A percentile compares a stretch with the other conserved stretches of the same genome.
phyloP scores from a whole-genome alignment of 2,888 invertebrate species.

The Deilephila porcellus region DNA sequence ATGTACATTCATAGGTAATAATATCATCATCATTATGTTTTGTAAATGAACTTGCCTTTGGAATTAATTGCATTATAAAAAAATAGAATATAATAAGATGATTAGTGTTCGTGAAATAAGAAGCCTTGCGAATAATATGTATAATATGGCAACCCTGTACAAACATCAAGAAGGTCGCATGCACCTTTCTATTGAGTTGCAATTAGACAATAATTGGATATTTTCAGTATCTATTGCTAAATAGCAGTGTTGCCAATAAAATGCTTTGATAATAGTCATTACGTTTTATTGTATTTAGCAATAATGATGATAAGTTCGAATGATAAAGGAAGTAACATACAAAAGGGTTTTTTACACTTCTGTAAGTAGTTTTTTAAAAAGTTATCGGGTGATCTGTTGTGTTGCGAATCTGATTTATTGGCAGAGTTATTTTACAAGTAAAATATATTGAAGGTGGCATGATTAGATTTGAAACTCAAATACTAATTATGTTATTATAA shows the following conservation, averaged over 20 bases:
- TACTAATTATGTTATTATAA: no score
- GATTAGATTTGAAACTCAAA: no score
- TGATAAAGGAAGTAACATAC: no score
- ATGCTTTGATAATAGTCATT: background rate
- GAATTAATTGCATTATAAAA: background rate
- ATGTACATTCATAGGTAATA: background rate
- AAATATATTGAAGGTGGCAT: no score
- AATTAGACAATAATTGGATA: conserved; percentile 26
- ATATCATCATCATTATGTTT: background rate
- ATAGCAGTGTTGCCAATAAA: background rate
- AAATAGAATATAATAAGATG: conserved; percentile 10
- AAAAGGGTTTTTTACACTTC: no score
- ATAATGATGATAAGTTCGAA: no score
- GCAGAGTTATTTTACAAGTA: no score
- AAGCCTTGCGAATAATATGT: conserved; percentile 14
- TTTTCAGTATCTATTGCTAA: conserved; percentile 7
- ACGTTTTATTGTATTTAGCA: no score
- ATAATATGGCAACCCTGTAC: conserved; percentile 29
- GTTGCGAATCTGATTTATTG: no score
- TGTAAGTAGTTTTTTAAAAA: no score
- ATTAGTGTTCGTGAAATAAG: background rate
- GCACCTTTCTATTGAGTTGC: conserved; percentile 26
- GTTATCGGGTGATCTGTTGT: no score
- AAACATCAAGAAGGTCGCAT: conserved; percentile 32
- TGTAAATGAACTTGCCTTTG: background rate